These are phyloP conservation scores for Encarsia formosa DNA, from an alignment of 2,888 invertebrate genomes.

Conservation along the genomic window DNA sequence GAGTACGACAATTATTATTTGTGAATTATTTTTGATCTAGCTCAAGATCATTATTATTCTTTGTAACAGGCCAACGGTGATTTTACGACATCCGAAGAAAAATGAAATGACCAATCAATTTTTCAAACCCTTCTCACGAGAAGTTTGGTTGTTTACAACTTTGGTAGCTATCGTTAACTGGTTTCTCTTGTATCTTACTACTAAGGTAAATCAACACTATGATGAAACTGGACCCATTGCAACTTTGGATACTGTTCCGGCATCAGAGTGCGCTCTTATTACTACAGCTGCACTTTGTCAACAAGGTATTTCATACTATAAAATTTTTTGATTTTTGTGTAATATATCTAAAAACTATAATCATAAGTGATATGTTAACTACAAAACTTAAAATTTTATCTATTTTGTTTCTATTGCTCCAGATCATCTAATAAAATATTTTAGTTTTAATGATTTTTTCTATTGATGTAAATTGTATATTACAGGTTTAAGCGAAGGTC, in stretches of 20 bases:
- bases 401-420: no score
- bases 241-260: conserved; percentile 23
- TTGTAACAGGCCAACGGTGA: conserved; percentile 56
- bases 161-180: conserved; percentile 38
- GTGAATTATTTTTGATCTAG: background rate
- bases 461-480: no score
- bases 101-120: conserved; percentile 61
- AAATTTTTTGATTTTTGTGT: no score
- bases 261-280: conserved; percentile 44
- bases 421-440: no score
- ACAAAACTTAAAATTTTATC: no score
- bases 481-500: conserved; percentile 51
- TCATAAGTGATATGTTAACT: no score
- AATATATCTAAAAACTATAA: no score
- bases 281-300: conserved; percentile 52
- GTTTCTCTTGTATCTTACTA: conserved; percentile 32
- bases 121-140: conserved; percentile 58
- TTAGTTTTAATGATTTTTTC: no score
- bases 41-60: background rate
- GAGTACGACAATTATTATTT: conserved; percentile 55
- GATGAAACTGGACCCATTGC: conserved; percentile 2
- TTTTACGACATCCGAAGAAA: conserved; percentile 65
- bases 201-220: conserved; percentile 31
- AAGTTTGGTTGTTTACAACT: conserved; percentile 58
- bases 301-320: conserved; percentile 46